These are phyloP conservation scores for Chascanopsetta lugubris DNA, from an alignment of 2,113 vertebrate species.

Conservation along the genomic window DNA sequence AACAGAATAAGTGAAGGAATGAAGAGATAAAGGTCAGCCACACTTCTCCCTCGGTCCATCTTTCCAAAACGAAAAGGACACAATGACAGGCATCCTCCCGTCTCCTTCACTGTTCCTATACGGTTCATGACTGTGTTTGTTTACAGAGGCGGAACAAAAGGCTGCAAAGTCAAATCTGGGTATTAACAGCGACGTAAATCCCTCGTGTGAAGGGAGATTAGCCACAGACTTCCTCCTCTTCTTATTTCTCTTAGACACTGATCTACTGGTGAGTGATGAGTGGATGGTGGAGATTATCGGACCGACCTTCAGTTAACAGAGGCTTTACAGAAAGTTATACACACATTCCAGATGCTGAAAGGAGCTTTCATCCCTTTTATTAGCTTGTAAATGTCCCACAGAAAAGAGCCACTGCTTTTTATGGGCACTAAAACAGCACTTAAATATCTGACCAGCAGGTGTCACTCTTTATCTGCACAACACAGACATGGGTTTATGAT, in stretches of 20 bases:
- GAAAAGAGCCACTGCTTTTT: not conserved
- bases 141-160: constrained; percentile 10
- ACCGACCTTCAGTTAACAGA: not conserved
- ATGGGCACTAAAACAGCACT: constrained; percentile 3
- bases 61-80: constrained; percentile 13
- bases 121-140: constrained; percentile 17
- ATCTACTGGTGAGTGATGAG: not conserved
- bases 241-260: constrained; percentile 18
- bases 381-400: not conserved
- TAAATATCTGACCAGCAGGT: constrained; percentile 48
- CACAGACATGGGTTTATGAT: not conserved
- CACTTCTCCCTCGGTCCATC: constrained; percentile 10
- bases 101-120: constrained; percentile 1
- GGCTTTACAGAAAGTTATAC: constrained; percentile 17
- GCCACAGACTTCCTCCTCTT: constrained; percentile 1
- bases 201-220: constrained; percentile 28
- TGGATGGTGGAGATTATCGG: constrained; percentile 11
- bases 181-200: constrained; percentile 16
- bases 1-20: not conserved
- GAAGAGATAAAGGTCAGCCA: constrained; percentile 30
- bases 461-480: constrained; percentile 46
- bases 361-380: constrained; percentile 6
- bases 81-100: constrained; percentile 7
- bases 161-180: constrained; percentile 22
- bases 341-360: not conserved